Evolutionary conservation across 2,113 vertebrate genomes (phyloP), one percentile per base, ranked within the genome.

Genomic region (Ochotona curzoniae): DNA sequence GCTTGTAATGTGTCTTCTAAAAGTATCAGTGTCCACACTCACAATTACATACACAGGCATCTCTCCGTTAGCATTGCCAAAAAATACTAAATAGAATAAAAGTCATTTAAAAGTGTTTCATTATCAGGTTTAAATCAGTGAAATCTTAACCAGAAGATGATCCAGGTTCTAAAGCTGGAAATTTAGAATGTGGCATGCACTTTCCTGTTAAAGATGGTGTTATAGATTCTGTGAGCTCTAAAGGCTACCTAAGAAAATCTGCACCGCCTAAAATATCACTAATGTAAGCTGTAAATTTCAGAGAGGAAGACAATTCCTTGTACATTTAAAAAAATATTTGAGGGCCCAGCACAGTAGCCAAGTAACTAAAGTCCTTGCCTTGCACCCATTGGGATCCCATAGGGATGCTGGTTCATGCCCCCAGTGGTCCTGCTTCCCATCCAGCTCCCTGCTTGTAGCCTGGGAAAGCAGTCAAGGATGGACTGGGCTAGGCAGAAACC

Each of bases 1-100:
- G 47, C 21, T 84, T 47, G 14, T 25, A 12, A 3, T 8, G 1
- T n/a, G 30, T 44, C 26, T 69, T 89, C 51, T 47, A 54, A 61
- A 57, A 61, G 26, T n/a, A 2, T 84, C 69, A 75, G 5, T 47
- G 49, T 30, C 1, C 7, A 0, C 35, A 13, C 57, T 32, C 5
- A 7, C 30, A 47, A 25, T n/a, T 18, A n/a, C 7, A 3, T 13
- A 18, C 2, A 0, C n/a, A 12, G 25, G 60, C n/a, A 12, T 49
- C 7, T 60, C 32, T 28, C n/a, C 70, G 9, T 71, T 44, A 66
- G 69, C 28, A 1, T 61, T 61, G 3, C 15, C 28, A 79, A 76
- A 18, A 20, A 14, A n/a, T n/a, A n/a, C n/a, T 20, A 78, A 64
- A 1, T 30, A 89, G 67, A 85, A 23, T 12, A 44, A 70, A 94